phyloP scores from a whole-genome alignment of 2,113 vertebrate species.

The Erinaceus europaeus region DNA sequence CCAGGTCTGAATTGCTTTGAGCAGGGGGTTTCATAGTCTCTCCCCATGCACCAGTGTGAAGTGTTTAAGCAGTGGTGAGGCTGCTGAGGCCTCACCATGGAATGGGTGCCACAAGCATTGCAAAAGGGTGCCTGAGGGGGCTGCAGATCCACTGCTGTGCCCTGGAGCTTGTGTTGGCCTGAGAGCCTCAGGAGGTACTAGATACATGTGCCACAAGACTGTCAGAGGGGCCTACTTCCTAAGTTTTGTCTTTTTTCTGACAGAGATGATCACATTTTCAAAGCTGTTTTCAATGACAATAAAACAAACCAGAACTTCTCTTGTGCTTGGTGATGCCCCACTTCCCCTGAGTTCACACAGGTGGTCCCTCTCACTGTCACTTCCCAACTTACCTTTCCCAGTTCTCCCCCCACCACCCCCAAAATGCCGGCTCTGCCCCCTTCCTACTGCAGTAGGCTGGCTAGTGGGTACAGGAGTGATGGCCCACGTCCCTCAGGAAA shows the following conservation, averaged over 20 bases:
- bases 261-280: conserved; percentile 69
- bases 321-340: background rate
- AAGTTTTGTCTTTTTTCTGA: background rate
- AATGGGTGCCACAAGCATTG: background rate
- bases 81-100: too few relatives aligned
- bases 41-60: background rate
- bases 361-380: too few relatives aligned
- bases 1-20: background rate
- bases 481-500: background rate
- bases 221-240: background rate
- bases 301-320: conserved; percentile 62
- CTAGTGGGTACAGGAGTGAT: too few relatives aligned
- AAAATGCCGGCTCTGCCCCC: background rate
- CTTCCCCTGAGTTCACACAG: background rate
- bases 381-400: too few relatives aligned
- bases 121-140: background rate
- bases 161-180: background rate
- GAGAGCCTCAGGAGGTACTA: background rate
- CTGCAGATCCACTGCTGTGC: background rate
- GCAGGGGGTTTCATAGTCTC: background rate
- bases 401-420: too few relatives aligned
- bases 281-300: conserved; percentile 75
- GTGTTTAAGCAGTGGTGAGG: too few relatives aligned
- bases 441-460: background rate
- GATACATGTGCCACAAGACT: conserved; percentile 32